Base-by-base conservation (phyloP, 2,113 vertebrate genomes). In the Chaetodon auriga region DNA sequence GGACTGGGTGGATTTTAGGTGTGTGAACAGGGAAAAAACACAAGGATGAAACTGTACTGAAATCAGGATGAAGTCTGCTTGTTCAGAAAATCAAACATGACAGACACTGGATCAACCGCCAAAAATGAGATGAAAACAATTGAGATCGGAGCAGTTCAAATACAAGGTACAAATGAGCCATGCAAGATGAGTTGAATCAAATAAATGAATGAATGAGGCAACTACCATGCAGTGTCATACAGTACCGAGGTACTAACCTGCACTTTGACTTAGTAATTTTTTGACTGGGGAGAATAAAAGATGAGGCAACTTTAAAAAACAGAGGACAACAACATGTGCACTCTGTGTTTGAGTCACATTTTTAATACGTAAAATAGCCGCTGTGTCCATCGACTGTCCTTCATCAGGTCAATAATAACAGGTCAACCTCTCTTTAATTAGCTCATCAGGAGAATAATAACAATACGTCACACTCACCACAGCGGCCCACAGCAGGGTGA, bases 221-320 rank as follows among this genome's bases (percentile, higher is more conserved):
- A 30, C 48, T 23, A 46, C 38, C 84, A 87, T 80, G 86, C 73
- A 69, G 38, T 14, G 54, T 38, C 53, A 89, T 30, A 55, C 63
- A 62, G 68, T 13, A 75, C 57, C 25, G 35, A 25, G 8, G 84
- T 93, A 99, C 98, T 97, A 89, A 99, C 98, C 98, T 99, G 97
- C 96, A 97, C 90, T 98, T 99, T 94, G 98, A 99, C 94, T 99
- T 99, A 92, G 97, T 97, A 90, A 99, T 97, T 94, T 97, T 97
- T 95, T 98, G 97, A 96, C 98, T 99, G 95, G 75, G 95, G 96
- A 83, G 87, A 82, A 87, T 78, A 89, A 87, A 92, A 87, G 54
- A 93, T 80, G 51, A 87, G 23, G 58, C 15, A 83, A 43, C 46
- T 68, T 87, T 89, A 63, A 84, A 76, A 63, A 84, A 76, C 58